phyloP scores from a whole-genome alignment of 1,140 invertebrate genomes.

The Trichomalopsis sarcophagae region DNA sequence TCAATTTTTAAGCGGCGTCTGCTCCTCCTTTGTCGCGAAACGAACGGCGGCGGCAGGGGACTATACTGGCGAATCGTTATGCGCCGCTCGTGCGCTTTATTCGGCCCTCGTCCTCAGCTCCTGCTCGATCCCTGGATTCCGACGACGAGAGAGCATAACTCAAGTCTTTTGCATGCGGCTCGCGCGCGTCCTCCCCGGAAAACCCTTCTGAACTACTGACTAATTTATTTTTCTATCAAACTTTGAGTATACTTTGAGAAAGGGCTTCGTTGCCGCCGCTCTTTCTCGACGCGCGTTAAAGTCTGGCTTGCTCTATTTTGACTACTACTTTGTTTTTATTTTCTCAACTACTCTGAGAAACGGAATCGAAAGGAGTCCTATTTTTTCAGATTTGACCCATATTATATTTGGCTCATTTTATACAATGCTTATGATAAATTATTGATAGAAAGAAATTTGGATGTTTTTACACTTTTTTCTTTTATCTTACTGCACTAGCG shows the following conservation, averaged over 20 bases:
- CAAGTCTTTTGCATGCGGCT: constrained; percentile 37
- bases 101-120: background rate
- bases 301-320: background rate
- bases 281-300: background rate
- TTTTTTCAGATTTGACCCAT: too few species aligned
- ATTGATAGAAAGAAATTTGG: too few species aligned
- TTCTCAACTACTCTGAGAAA: too few species aligned
- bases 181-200: background rate
- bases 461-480: too few species aligned
- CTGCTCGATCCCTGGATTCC: background rate
- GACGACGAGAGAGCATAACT: background rate
- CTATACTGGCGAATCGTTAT: constrained; percentile 21
- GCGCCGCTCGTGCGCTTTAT: constrained; percentile 16
- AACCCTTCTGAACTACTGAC: constrained; percentile 31
- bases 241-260: constrained; percentile 38
- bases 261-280: background rate
- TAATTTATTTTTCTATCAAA: constrained; percentile 52
- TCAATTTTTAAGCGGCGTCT: constrained; percentile 34
- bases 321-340: too few species aligned
- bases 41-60: background rate
- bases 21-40: constrained; percentile 22
- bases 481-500: too few species aligned
- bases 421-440: too few species aligned
- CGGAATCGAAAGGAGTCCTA: too few species aligned
- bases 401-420: too few species aligned